These are phyloP conservation scores for Drosophila rufa DNA, from an alignment of 1,140 invertebrate species.

Conservation along the genomic window DNA sequence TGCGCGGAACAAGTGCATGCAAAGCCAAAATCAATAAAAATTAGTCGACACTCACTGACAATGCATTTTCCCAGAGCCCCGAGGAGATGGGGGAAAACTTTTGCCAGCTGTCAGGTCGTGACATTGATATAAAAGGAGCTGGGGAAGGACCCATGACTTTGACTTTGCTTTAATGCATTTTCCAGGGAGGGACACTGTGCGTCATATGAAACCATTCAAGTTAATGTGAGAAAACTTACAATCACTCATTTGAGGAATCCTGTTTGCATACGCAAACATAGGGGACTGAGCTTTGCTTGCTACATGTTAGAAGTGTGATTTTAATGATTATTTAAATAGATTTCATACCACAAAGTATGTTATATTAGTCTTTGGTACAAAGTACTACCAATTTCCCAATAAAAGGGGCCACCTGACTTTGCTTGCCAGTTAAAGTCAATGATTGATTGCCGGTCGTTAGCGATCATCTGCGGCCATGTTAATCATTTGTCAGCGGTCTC, in stretches of 20 bases:
- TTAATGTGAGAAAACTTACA: slow-evolving; percentile 29
- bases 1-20: slow-evolving; percentile 19
- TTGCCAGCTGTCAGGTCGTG: slow-evolving; percentile 35
- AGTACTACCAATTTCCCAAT: too few relatives aligned
- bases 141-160: slow-evolving; percentile 29
- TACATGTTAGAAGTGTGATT: not conserved
- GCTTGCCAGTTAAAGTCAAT: not conserved
- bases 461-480: slow-evolving; percentile 25
- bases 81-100: slow-evolving; percentile 14
- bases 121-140: slow-evolving; percentile 33
- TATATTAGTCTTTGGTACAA: too few relatives aligned
- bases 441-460: slow-evolving; percentile 23
- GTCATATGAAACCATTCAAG: slow-evolving; percentile 36
- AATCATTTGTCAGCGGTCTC: slow-evolving; percentile 27
- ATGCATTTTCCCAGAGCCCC: slow-evolving; percentile 14
- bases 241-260: slow-evolving; percentile 6
- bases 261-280: slow-evolving; percentile 27
- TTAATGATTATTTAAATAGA: not conserved
- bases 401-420: not conserved
- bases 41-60: slow-evolving; percentile 46
- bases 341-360: too few relatives aligned
- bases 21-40: slow-evolving; percentile 49
- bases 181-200: slow-evolving; percentile 18
- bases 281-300: not conserved
- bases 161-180: slow-evolving; percentile 44